phyloP scores from a whole-genome alignment of 2,797 vertebrate species.

The Ctenopoma kingsleyae region DNA sequence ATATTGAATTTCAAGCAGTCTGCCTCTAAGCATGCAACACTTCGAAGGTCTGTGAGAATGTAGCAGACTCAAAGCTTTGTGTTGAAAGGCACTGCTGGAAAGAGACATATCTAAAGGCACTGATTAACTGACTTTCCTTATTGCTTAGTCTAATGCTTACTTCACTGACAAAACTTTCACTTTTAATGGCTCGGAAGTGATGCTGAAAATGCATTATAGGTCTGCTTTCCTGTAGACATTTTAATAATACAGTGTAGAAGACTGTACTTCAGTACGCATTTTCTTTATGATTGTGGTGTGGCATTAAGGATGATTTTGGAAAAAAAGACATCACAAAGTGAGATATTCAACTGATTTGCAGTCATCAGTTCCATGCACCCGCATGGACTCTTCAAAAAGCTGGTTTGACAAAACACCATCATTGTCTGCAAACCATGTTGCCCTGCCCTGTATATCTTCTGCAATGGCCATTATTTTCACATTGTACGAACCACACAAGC shows the following conservation, averaged over 20 bases:
- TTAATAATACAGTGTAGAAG: no score
- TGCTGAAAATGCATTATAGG: no score
- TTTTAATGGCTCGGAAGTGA: neutral
- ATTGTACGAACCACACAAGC: no score
- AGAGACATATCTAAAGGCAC: neutral
- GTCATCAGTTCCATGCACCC: neutral
- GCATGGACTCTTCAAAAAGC: neutral
- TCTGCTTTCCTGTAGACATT: neutral
- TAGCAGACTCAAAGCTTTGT: constrained; percentile 5
- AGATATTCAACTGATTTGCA: neutral
- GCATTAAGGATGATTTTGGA: neutral
- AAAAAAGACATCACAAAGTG: neutral
- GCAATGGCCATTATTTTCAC: neutral
- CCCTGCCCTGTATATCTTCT: neutral
- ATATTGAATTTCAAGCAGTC: constrained; percentile 33
- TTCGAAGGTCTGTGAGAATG: constrained; percentile 11
- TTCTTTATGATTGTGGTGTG: neutral
- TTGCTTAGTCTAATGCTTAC: neutral
- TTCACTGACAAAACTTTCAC: neutral
- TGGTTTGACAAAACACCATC: neutral
- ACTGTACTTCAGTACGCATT: neutral
- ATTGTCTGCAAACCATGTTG: neutral
- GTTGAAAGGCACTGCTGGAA: neutral
- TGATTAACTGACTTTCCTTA: constrained; percentile 6
- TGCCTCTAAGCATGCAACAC: constrained; percentile 28